Percentiles rank a stretch among this genome's conserved stretches.
These are phyloP conservation scores for Lethenteron reissneri DNA, from an alignment of 2,113 vertebrate species.

Conservation along the genomic window DNA sequence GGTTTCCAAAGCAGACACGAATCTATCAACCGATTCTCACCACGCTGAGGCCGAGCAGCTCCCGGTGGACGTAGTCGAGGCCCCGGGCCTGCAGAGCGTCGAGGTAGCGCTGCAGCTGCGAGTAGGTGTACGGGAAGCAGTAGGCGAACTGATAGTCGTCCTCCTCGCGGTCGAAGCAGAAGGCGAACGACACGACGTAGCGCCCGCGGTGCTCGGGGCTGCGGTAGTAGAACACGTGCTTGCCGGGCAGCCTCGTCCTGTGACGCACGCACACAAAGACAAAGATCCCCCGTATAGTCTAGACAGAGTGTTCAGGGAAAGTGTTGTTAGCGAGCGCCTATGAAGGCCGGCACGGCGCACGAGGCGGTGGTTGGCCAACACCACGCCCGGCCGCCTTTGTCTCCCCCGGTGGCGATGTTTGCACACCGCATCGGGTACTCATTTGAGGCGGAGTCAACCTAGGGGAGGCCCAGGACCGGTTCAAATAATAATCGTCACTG, in stretches of 20 bases:
- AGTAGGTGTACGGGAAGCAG: slow-evolving; percentile 93
- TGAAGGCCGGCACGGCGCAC: too few relatives aligned
- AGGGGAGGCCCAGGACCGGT: too few relatives aligned
- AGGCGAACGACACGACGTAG: slow-evolving; percentile 96
- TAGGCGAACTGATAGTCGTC: slow-evolving; percentile 87
- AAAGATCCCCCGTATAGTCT: too few relatives aligned
- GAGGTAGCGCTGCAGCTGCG: slow-evolving; percentile 79
- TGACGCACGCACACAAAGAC: slow-evolving; percentile 11
- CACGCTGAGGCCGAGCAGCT: slow-evolving; percentile 72
- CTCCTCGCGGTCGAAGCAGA: slow-evolving; percentile 84
- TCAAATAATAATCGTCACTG: too few relatives aligned
- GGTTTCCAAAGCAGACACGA: neutral
- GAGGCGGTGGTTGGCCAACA: too few relatives aligned
- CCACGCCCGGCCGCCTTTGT: too few relatives aligned
- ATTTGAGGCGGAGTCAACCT: too few relatives aligned
- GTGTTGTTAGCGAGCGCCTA: too few relatives aligned
- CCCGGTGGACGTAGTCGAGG: slow-evolving; percentile 61
- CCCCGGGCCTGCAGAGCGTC: slow-evolving; percentile 55
- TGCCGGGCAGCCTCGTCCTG: slow-evolving; percentile 79
- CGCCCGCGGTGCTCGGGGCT: slow-evolving; percentile 81
- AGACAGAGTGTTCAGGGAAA: too few relatives aligned
- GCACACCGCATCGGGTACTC: too few relatives aligned
- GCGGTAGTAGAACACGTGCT: slow-evolving; percentile 93
- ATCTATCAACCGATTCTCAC: slow-evolving; percentile 25
- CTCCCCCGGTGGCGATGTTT: too few relatives aligned